A percentile compares a stretch with the other conserved stretches of the same genome.
Conservation (phyloP, 2,888 invertebrate species). For the Rosalia funebris region DNA sequence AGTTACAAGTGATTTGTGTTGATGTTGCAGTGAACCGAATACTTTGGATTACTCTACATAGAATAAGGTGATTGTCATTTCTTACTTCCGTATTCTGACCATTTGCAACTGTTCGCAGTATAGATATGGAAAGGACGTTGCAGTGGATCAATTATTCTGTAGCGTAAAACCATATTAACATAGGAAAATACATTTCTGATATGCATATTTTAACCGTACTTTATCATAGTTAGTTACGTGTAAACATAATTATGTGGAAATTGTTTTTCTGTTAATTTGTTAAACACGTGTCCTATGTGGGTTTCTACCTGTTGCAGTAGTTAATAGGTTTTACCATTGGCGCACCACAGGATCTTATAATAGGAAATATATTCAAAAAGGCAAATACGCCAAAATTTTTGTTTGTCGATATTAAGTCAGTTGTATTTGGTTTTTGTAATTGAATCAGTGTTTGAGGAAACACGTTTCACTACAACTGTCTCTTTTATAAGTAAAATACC, state of each 20-base stretch:
- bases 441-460: neutral
- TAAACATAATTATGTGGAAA: neutral
- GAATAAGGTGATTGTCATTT: conserved; percentile 32
- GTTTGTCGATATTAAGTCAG: neutral
- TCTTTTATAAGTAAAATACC: neutral
- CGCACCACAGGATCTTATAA: neutral
- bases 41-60: conserved; percentile 32
- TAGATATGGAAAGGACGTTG: neutral
- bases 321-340: conserved; percentile 12
- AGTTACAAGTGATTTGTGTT: conserved; percentile 37
- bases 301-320: conserved; percentile 16
- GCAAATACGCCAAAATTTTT: too few relatives aligned
- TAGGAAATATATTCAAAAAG: too few relatives aligned
- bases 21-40: conserved; percentile 41
- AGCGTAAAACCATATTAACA: too few relatives aligned
- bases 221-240: neutral
- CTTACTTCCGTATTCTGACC: conserved; percentile 2
- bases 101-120: neutral
- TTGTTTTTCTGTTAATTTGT: conserved; percentile 12
- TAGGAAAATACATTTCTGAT: too few relatives aligned
- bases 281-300: conserved; percentile 5
- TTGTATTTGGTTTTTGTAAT: neutral
- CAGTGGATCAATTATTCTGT: too few relatives aligned
- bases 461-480: neutral
- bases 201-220: neutral